A percentile compares a stretch with the other conserved stretches of the same genome.
Evolutionary conservation across 1,140 invertebrate genomes (phyloP).

Genomic region (Cyphomyrmex costatus): DNA sequence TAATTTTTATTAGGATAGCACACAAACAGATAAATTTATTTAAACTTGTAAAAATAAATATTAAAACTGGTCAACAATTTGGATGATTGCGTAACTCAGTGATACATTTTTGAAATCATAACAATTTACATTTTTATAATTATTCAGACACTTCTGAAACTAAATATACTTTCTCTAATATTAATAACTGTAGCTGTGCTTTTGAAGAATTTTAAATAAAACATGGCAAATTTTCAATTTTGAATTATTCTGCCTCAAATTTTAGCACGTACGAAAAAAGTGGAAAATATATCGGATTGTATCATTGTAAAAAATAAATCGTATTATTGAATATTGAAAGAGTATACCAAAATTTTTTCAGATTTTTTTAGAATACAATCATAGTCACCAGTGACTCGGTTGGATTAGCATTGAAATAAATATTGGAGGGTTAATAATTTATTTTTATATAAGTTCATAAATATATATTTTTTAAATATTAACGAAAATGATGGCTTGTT

Average conservation of each 20-base stretch:
- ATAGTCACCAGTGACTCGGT: no score
- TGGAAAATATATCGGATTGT: no score
- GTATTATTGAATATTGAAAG: no score
- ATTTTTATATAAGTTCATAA: not conserved
- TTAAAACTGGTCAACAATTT: not conserved
- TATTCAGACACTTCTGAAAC: not conserved
- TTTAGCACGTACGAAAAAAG: no score
- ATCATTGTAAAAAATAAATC: no score
- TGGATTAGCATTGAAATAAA: no score
- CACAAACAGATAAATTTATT: not conserved
- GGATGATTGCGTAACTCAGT: not conserved
- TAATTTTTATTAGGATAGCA: not conserved
- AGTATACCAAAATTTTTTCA: no score
- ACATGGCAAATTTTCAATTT: no score
- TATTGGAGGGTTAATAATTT: not conserved
- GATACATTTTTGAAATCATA: not conserved
- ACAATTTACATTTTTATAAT: not conserved
- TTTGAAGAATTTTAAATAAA: no score
- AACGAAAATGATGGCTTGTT: not conserved
- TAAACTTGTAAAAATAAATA: not conserved
- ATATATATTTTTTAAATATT: not conserved
- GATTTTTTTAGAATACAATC: no score
- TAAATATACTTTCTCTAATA: not conserved
- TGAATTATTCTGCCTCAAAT: no score
- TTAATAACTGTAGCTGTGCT: no score